Evolutionary conservation across 2,797 vertebrate genomes (phyloP), one percentile per base, ranked within the genome.

Genomic region (Oreochromis grahami): DNA sequence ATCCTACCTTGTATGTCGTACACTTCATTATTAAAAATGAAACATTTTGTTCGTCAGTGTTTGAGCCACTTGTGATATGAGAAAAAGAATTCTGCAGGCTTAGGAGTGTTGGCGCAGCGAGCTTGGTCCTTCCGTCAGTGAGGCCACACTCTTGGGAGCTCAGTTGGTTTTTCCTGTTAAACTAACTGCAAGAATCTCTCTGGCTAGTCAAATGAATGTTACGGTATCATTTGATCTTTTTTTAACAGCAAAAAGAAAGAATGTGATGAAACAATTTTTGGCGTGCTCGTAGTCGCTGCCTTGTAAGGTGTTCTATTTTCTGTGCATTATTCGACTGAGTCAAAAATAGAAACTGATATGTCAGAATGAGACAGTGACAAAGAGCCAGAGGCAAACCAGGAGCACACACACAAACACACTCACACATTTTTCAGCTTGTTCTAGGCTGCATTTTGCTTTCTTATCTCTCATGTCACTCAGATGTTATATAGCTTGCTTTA

Each of bases 301-400:
- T 91, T 90, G 87, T 83, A 83, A 89, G 91, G 88, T 93, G 93
- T 92, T 94, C 93, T 94, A 90, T 95, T 95, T 94, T 89, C 87
- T 93, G 84, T 94, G 91, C 90, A 93, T 94, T 93, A 85, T 91
- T 89, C 79, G 29, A 48, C 68, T 76, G 87, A 94, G 89, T 94
- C 92, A 91, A 91, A 94, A 95, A 95, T 95, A 95, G 94, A 93
- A 94, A 90, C 91, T 86, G 90, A 93, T 93, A 91, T 94, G 91
- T 95, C 92, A 92, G 86, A 92, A 93, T 81, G 91, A 94, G 92
- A 94, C 88, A 77, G 89, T 92, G 92, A 95, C 91, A 91, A 91
- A 93, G 91, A 93, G 91, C 93, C 86, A 88, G 88, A 88, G 91
- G 92, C 89, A 90, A 86, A 87, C 85, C 76, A 79, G 76, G 19